Percentiles rank a stretch among this genome's conserved stretches.
Conservation (phyloP, 2,797 vertebrate species). For the Leontopithecus rosalia region DNA sequence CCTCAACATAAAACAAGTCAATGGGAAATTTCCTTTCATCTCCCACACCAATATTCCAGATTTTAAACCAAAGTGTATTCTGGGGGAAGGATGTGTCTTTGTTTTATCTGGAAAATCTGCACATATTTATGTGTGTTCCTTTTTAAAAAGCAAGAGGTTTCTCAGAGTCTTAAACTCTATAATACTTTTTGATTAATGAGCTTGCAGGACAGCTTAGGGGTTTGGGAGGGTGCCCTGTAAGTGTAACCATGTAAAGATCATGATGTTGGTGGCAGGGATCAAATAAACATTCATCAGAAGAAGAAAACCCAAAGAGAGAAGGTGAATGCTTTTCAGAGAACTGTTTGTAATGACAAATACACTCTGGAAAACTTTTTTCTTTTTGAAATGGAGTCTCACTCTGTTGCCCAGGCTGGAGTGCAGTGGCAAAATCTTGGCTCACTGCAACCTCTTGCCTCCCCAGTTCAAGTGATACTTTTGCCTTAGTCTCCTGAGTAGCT, state of each 20-base stretch:
- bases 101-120: conserved; percentile 42
- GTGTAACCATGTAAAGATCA: background rate
- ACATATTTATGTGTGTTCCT: background rate
- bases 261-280: background rate
- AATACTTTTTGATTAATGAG: background rate
- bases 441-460: background rate
- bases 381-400: background rate
- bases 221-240: background rate
- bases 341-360: background rate
- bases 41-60: conserved; percentile 29
- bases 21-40: conserved; percentile 54
- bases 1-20: conserved; percentile 38
- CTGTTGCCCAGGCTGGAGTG: background rate
- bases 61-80: conserved; percentile 41
- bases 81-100: conserved; percentile 30
- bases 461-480: background rate
- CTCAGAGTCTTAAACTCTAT: background rate
- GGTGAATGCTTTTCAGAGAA: background rate
- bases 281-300: background rate
- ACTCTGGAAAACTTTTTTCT: background rate
- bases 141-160: background rate
- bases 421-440: background rate
- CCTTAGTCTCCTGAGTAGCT: background rate
- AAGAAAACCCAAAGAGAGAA: background rate
- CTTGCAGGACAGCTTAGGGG: background rate